A percentile compares a stretch with the other conserved stretches of the same genome.
These are phyloP conservation scores for Forficula auricularia DNA, from an alignment of 1,140 invertebrate genomes.

Conservation along the genomic window DNA sequence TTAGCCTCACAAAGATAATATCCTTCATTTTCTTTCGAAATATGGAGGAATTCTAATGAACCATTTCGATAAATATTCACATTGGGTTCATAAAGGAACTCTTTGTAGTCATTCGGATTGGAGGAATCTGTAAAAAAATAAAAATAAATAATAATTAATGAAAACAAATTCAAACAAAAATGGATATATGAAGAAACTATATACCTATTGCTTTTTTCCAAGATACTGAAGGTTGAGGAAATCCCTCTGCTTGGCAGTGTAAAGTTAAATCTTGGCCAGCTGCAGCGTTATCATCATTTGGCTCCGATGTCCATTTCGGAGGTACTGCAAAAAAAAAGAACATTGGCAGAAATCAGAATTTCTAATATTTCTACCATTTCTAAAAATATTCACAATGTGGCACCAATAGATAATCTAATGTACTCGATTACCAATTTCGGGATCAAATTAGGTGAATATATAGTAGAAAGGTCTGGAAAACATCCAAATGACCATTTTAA, in stretches of 20 bases:
- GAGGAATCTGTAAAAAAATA: slow-evolving; percentile 28
- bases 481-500: too few relatives aligned
- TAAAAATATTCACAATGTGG: too few relatives aligned
- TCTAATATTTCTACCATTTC: too few relatives aligned
- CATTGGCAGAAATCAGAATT: too few relatives aligned
- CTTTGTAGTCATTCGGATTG: slow-evolving; percentile 71
- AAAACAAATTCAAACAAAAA: neutral
- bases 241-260: slow-evolving; percentile 80
- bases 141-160: neutral
- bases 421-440: too few relatives aligned
- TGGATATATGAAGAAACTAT: slow-evolving; percentile 5
- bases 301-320: slow-evolving; percentile 78
- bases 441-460: too few relatives aligned
- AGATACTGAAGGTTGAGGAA: slow-evolving; percentile 67
- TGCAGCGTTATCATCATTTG: slow-evolving; percentile 67
- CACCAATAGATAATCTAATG: too few relatives aligned
- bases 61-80: slow-evolving; percentile 63
- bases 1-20: slow-evolving; percentile 83
- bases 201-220: slow-evolving; percentile 71
- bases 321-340: slow-evolving; percentile 46
- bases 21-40: slow-evolving; percentile 69
- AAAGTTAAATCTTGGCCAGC: slow-evolving; percentile 65
- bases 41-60: slow-evolving; percentile 57
- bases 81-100: slow-evolving; percentile 56
- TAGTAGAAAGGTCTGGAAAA: too few relatives aligned